These are phyloP conservation scores for Eulemur mongoz DNA, from an alignment of 2,797 vertebrate genomes.

Conservation along the genomic window DNA sequence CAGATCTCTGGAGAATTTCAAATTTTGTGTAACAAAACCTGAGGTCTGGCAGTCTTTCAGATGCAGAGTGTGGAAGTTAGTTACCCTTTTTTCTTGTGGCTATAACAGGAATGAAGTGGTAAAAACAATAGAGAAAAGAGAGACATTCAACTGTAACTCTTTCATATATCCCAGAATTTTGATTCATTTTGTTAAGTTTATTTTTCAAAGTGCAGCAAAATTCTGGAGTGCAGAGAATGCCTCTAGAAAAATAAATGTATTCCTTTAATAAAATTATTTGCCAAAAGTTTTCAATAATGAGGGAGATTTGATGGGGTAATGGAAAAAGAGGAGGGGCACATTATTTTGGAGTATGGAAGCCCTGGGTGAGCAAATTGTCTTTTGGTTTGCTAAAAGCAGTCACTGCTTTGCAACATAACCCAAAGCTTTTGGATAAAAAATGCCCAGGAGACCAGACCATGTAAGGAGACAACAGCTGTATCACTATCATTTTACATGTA, in stretches of 20 bases:
- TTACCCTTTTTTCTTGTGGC: background rate
- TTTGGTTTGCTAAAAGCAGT: background rate
- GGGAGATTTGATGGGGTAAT: background rate
- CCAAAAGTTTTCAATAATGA: background rate
- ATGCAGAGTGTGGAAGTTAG: background rate
- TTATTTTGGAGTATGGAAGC: background rate
- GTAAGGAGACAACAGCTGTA: background rate
- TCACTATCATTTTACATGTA: background rate
- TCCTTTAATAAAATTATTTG: background rate
- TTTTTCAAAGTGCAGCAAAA: background rate
- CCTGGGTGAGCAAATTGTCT: background rate
- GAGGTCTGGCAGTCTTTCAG: slow-evolving; percentile 20
- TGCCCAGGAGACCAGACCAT: background rate
- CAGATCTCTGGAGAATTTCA: slow-evolving; percentile 16
- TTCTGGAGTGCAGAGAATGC: background rate
- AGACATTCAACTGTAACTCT: background rate
- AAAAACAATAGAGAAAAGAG: background rate
- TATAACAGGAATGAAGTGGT: background rate
- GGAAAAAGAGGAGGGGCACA: background rate
- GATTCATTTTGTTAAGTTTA: background rate
- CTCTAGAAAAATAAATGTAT: background rate
- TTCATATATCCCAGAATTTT: background rate
- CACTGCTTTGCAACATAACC: background rate
- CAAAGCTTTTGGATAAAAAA: background rate
- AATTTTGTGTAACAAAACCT: background rate